Percentiles rank a stretch among this genome's conserved stretches.
Conservation (phyloP, 2,888 invertebrate species). For the Scaptomyza caliginosa region DNA sequence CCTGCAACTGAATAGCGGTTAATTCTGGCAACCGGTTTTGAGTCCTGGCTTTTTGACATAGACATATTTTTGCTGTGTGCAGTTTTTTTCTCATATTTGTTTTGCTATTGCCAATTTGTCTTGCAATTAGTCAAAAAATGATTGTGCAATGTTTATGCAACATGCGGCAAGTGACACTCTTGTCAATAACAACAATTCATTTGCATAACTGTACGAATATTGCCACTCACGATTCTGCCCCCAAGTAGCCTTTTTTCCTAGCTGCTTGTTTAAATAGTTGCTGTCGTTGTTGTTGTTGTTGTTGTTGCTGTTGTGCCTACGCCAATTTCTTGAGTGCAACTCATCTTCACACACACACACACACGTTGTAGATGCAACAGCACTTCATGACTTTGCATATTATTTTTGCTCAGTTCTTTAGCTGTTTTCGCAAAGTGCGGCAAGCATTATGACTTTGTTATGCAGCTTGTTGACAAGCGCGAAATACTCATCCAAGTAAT, state of each 20-base stretch:
- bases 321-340: constrained; percentile 65
- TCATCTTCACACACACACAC: constrained; percentile 65
- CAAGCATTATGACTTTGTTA: constrained; percentile 43
- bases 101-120: constrained; percentile 59
- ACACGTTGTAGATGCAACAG: constrained; percentile 45
- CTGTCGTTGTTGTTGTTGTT: constrained; percentile 6
- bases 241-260: constrained; percentile 9
- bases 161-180: constrained; percentile 71
- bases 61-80: constrained; percentile 10
- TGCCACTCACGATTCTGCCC: constrained; percentile 58
- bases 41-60: background rate
- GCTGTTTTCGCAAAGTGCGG: constrained; percentile 18
- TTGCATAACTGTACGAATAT: constrained; percentile 68
- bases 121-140: constrained; percentile 73
- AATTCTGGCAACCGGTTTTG: constrained; percentile 4
- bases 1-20: constrained; percentile 51
- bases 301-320: constrained; percentile 35
- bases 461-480: constrained; percentile 41
- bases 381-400: constrained; percentile 66
- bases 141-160: constrained; percentile 76
- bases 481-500: constrained; percentile 15
- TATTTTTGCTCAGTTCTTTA: constrained; percentile 39
- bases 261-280: constrained; percentile 18
- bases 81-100: constrained; percentile 24
- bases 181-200: constrained; percentile 71